Base-by-base conservation (phyloP, 2,888 invertebrate species). In the Osedax frankpressi region DNA sequence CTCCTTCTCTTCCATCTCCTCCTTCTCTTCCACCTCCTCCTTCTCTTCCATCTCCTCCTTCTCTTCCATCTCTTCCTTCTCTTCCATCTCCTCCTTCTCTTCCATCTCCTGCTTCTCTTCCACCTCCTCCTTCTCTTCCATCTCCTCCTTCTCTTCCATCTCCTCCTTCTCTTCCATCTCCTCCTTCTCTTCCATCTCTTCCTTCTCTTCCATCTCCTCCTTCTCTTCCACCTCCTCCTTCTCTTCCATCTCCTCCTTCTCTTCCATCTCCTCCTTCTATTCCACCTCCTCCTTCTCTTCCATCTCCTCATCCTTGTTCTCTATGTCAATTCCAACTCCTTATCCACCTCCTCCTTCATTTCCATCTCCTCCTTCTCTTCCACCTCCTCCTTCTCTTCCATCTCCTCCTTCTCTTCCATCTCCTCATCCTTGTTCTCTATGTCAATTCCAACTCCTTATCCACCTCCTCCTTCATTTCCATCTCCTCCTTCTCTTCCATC, bases 321-420 rank as follows among this genome's bases (percentile, higher is more conserved):
- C 76, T n/a, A n/a, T n/a, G n/a, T n/a, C 24, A 29, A 28, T 68
- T 14, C 25, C 19, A 30, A 28, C 62, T 28, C 70, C 74, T 72
- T 76, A 75, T 70, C 73, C 71, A 72, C 59, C 19, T 28, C 74
- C 73, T 27, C 70, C 75, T 69, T 78, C 80, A n/a, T 77, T 75
- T 75, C 78, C 77, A 24, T 75, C 69, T 72, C 77, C 78, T 60
- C 76, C 67, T 44, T 75, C 76, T 30, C 77, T 77, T 75, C 59
- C 1, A n/a, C n/a, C 0, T 59, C 59, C n/a, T n/a, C 59, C 0
- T 59, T 19, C n/a, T 19, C n/a, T n/a, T n/a, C 59, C 59, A 14
- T 59, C 59, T 59, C 14, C 59, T 19, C n/a, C n/a, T n/a, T 26
- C 14, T 77, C 59, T 76, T 87, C 87, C 1, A 87, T 87, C 73